Base-by-base conservation (phyloP, 2,113 vertebrate genomes). In the Pygoscelis adeliae region DNA sequence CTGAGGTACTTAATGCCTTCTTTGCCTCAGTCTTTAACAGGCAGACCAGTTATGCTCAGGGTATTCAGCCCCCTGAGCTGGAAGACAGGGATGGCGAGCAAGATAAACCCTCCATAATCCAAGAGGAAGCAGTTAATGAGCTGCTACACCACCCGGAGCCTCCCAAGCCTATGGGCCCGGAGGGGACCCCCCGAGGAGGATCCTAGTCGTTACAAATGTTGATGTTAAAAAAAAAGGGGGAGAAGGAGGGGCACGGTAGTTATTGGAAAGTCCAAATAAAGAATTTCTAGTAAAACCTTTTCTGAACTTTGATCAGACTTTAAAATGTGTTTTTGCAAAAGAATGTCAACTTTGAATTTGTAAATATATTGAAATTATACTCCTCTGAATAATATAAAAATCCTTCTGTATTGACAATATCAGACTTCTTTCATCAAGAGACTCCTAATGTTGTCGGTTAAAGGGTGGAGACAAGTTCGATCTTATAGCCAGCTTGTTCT, bases 221-320 rank as follows among this genome's bases (percentile, higher is more conserved):
- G 9, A 36, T 38, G 29, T 20, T 55, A 1, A 25, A 22, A 44
- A 8, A 36, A 53, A 52, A 19, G 15, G 4, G 2, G 1, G 10
- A 2, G 1, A 1, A 1, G 5, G 9, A 13, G 27, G 3, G 11
- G 7, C 10, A 74, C 1, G 2, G 36, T 72, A 62, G 26, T 25
- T 62, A 63, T 38, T 46, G 8, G 25, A 19, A 81, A 85, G 9
- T n/a, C 27, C 42, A 76, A 59, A 58, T 40, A 50, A 44, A 74
- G 5, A 21, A 49, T 62, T 74, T 62, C 27, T 56, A 19, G 19
- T 19, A 49, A 17, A 74, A 70, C 1, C 2, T 53, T 62, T 63
- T 56, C 61, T 69, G 81, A 84, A 61, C 15, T 69, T 67, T 42
- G 10, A 20, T 11, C 15, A 65, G 38, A 40, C 5, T 63, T 59